A percentile compares a stretch with the other conserved stretches of the same genome.
phyloP scores from a whole-genome alignment of 2,797 vertebrate species.

The Chelmon rostratus region DNA sequence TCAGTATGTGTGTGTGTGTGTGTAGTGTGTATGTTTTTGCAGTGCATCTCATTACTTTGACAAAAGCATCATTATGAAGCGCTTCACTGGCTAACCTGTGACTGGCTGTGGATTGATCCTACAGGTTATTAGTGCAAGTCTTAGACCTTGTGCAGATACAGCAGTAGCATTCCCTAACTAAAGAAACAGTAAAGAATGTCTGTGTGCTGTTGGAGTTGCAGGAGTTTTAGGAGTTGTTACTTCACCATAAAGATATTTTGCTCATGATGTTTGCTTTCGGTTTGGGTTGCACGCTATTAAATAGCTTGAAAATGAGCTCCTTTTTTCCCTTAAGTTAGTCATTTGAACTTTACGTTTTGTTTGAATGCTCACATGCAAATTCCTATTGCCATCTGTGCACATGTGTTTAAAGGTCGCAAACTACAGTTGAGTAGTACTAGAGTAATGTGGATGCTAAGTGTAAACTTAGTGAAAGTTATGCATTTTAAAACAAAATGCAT shows the following conservation, averaged over 20 bases:
- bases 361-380: not conserved
- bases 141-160: not conserved
- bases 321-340: not conserved
- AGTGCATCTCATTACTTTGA: not conserved
- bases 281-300: not conserved
- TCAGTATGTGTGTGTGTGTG: not conserved
- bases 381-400: not conserved
- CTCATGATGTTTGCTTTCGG: not conserved
- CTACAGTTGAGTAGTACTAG: not conserved
- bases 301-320: not conserved
- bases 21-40: not conserved
- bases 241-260: not conserved
- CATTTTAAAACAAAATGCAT: too few relatives aligned
- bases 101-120: not conserved
- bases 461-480: too few relatives aligned
- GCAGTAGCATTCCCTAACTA: not conserved
- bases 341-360: not conserved
- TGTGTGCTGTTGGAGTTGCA: not conserved
- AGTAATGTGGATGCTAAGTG: too few relatives aligned
- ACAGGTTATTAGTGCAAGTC: not conserved
- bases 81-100: not conserved
- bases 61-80: not conserved
- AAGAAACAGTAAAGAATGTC: not conserved
- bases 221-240: not conserved
- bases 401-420: constrained; percentile 3